phyloP scores from a whole-genome alignment of 2,888 invertebrate species.

The Vesta saturnalis region DNA sequence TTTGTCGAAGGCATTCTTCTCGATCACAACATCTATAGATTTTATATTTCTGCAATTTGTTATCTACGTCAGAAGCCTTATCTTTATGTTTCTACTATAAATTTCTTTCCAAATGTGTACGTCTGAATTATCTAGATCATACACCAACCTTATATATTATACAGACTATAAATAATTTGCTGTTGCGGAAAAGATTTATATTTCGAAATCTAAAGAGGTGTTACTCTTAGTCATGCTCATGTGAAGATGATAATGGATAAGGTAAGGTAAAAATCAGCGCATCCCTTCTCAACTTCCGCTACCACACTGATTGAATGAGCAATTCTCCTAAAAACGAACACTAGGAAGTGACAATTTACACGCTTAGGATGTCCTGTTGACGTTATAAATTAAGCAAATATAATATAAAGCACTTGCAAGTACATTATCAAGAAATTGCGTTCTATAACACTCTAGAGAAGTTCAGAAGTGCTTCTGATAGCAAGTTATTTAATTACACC shows the following conservation, averaged over 20 bases:
- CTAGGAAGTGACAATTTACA: constrained; percentile 21
- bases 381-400: constrained; percentile 2
- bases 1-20: constrained; percentile 35
- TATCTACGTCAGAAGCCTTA: constrained; percentile 31
- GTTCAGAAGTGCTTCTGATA: constrained; percentile 30
- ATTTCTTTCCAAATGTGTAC: constrained; percentile 11
- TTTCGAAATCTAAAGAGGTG: constrained; percentile 7
- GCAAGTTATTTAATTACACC: constrained; percentile 39
- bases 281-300: constrained; percentile 30
- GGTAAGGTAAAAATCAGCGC: too few relatives aligned
- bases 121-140: constrained; percentile 12
- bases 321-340: constrained; percentile 32
- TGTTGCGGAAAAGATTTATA: constrained; percentile 11
- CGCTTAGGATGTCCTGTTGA: not conserved
- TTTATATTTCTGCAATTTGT: constrained; percentile 32
- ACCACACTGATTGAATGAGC: constrained; percentile 33
- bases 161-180: constrained; percentile 13
- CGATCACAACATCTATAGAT: constrained; percentile 31
- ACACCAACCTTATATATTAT: constrained; percentile 3
- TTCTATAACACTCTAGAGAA: constrained; percentile 14
- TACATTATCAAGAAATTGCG: constrained; percentile 27
- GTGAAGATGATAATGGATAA: not conserved
- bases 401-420: constrained; percentile 8
- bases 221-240: not conserved
- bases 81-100: constrained; percentile 23